These are phyloP conservation scores for Parazoanthus darwini DNA, from an alignment of 92 coral and sea anemone species.

Conservation along the genomic window DNA sequence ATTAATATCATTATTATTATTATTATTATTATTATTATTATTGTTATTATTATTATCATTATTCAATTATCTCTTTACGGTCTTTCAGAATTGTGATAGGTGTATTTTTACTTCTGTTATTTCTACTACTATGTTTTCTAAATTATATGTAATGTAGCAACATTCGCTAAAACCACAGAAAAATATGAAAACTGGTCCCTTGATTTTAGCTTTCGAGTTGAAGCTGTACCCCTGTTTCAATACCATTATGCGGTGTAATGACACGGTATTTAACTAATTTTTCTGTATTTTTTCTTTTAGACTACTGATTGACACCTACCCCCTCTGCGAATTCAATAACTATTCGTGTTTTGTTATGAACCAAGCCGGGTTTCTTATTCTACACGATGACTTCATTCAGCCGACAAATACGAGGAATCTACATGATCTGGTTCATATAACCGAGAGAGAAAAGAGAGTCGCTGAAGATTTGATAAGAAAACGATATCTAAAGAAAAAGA, in stretches of 20 bases:
- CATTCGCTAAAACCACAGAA: too few relatives aligned
- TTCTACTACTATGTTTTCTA: too few relatives aligned
- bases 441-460: conserved; percentile 54
- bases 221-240: too few relatives aligned
- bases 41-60: too few relatives aligned
- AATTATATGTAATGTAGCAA: too few relatives aligned
- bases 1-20: too few relatives aligned
- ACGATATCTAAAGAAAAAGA: conserved; percentile 38
- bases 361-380: conserved; percentile 56
- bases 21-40: too few relatives aligned
- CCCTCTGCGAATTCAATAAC: conserved; percentile 31
- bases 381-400: conserved; percentile 58
- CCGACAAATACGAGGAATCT: conserved; percentile 29
- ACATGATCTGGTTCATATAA: conserved; percentile 55
- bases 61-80: background rate
- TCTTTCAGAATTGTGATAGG: background rate
- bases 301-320: conserved; percentile 56
- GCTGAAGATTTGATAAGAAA: conserved; percentile 57
- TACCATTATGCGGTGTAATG: too few relatives aligned
- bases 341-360: conserved; percentile 65
- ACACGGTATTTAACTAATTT: background rate
- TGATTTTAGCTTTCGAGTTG: too few relatives aligned
- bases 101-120: background rate
- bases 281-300: conserved; percentile 28
- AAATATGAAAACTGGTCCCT: too few relatives aligned